phyloP scores from a whole-genome alignment of 2,888 invertebrate species.

The Drosophila bunnanda region DNA sequence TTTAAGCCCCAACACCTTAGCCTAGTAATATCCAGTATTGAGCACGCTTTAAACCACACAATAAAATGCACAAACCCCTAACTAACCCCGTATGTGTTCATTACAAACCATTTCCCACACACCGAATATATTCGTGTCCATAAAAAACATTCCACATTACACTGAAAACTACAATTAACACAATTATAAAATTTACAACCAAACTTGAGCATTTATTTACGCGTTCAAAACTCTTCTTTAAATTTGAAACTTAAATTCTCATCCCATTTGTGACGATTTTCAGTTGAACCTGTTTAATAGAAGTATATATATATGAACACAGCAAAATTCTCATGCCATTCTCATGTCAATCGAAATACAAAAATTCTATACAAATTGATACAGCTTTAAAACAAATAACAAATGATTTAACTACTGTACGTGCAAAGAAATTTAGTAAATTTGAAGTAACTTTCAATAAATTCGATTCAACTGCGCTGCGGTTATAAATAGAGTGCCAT shows the following conservation, averaged over 20 bases:
- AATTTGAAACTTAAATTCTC: constrained; percentile 21
- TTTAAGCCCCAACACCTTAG: constrained; percentile 26
- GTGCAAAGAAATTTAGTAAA: constrained; percentile 37
- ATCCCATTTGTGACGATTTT: constrained; percentile 24
- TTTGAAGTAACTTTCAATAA: constrained; percentile 16
- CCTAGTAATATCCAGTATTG: not conserved
- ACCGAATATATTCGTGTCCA: constrained; percentile 12
- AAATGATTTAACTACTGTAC: constrained; percentile 33
- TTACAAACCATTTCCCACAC: constrained; percentile 22
- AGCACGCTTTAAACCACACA: constrained; percentile 34
- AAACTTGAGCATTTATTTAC: not conserved
- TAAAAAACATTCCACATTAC: constrained; percentile 5
- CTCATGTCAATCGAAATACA: constrained; percentile 53
- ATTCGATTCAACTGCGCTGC: constrained; percentile 27
- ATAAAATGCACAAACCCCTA: constrained; percentile 26
- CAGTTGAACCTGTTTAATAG: constrained; percentile 11
- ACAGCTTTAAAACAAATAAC: constrained; percentile 36
- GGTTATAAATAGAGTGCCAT: constrained; percentile 21
- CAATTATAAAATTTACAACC: not conserved
- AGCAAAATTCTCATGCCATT: constrained; percentile 73
- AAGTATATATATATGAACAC: constrained; percentile 19
- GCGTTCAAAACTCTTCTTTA: constrained; percentile 1
- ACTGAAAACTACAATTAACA: constrained; percentile 1
- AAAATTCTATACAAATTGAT: constrained; percentile 40
- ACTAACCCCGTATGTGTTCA: constrained; percentile 31